Conservation (phyloP, 1,140 invertebrate species). For the Xylocopa sonorina region DNA sequence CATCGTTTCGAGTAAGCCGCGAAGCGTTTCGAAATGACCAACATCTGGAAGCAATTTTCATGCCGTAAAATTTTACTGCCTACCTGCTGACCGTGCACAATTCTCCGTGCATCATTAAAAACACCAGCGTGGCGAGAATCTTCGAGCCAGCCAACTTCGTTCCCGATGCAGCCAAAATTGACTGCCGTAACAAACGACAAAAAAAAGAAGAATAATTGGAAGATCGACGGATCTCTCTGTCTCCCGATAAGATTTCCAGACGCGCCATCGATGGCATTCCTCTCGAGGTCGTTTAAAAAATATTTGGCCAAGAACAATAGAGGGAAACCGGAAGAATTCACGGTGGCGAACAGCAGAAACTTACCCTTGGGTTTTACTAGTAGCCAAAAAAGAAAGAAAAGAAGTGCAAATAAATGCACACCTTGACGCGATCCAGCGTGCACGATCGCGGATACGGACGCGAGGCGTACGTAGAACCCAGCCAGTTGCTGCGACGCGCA, state of each 20-base stretch:
- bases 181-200: too few species aligned
- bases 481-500: slow-evolving; percentile 9
- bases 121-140: slow-evolving; percentile 47
- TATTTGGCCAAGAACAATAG: not conserved
- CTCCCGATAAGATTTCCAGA: too few species aligned
- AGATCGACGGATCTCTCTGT: too few species aligned
- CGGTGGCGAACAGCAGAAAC: slow-evolving; percentile 25
- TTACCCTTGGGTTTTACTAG: slow-evolving; percentile 19
- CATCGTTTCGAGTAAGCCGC: slow-evolving; percentile 49
- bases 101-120: slow-evolving; percentile 57
- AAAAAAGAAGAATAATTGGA: too few species aligned
- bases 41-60: slow-evolving; percentile 78
- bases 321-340: slow-evolving; percentile 20
- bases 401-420: slow-evolving; percentile 31
- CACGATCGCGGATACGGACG: not conserved
- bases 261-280: not conserved
- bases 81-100: slow-evolving; percentile 55
- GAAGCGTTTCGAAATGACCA: slow-evolving; percentile 58
- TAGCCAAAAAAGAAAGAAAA: slow-evolving; percentile 15
- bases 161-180: too few species aligned
- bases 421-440: not conserved
- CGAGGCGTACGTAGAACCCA: not conserved
- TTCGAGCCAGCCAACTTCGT: too few species aligned
- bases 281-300: not conserved
- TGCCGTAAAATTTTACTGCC: slow-evolving; percentile 71